Evolutionary conservation across 1,140 invertebrate species (phyloP).

Genomic region (Drosophila yakuba): DNA sequence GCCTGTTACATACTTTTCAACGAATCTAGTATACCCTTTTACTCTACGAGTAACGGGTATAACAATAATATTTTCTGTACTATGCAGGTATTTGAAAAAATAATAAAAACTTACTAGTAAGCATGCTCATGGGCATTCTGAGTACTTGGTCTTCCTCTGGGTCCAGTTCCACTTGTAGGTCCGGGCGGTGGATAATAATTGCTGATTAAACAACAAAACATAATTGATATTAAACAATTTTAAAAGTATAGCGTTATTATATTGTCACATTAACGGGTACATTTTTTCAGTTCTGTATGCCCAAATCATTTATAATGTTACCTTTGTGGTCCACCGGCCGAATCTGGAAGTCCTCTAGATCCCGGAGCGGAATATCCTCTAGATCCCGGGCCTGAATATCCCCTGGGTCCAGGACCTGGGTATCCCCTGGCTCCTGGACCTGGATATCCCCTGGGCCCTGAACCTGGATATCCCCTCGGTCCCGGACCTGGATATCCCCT

Average conservation of each 20-base stretch:
- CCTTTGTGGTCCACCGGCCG: not conserved
- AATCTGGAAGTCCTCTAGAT: not conserved
- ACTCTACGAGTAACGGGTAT: no score
- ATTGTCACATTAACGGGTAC: not conserved
- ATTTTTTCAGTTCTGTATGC: not conserved
- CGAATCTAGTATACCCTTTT: no score
- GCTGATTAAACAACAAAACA: not conserved
- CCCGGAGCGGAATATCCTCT: not conserved
- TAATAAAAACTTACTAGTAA: constrained; percentile 1
- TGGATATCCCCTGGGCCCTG: constrained; percentile 2
- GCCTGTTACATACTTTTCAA: no score
- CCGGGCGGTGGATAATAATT: constrained; percentile 7
- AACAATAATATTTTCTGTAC: no score
- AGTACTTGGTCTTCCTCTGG: not conserved
- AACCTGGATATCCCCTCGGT: not conserved
- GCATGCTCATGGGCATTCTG: not conserved
- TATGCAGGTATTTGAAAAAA: no score
- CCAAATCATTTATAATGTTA: not conserved
- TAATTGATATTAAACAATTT: no score
- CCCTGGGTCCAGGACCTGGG: not conserved
- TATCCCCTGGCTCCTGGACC: not conserved
- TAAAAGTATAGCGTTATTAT: no score
- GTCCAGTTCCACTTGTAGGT: constrained; percentile 2
- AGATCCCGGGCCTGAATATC: not conserved
- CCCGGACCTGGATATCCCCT: not conserved